Percentiles rank a stretch among this genome's conserved stretches.
Evolutionary conservation across 2,888 invertebrate genomes (phyloP).

Genomic region (Sialis lutaria): DNA sequence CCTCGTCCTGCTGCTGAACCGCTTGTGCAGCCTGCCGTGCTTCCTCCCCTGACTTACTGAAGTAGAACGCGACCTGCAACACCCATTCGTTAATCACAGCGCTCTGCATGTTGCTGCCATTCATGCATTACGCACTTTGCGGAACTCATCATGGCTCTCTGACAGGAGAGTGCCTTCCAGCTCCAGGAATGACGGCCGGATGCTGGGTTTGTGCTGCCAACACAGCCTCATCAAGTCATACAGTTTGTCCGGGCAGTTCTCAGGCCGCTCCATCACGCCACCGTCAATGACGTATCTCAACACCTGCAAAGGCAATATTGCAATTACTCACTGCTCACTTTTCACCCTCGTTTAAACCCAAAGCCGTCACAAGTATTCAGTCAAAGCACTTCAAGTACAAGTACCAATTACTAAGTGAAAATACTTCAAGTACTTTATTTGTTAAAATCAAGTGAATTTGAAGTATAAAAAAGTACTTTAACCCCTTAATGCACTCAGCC

Average conservation of each 20-base stretch:
- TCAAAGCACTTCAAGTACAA: no score
- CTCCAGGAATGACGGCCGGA: conserved; percentile 72
- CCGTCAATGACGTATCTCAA: conserved; percentile 78
- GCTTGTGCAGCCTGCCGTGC: conserved; percentile 18
- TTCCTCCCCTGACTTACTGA: conserved; percentile 35
- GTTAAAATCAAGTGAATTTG: no score
- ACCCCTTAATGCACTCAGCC: no score
- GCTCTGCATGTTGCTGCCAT: no score
- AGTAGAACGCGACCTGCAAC: conserved; percentile 42
- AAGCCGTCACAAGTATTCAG: no score
- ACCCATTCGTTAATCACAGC: not conserved
- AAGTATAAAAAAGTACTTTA: no score
- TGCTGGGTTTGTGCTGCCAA: conserved; percentile 70
- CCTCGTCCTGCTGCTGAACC: conserved; percentile 1
- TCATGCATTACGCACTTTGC: conserved; percentile 30
- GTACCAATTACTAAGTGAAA: no score
- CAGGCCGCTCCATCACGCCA: conserved; percentile 87
- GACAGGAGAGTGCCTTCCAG: conserved; percentile 58
- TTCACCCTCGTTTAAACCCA: no score
- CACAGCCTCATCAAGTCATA: conserved; percentile 83
- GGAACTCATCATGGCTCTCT: conserved; percentile 39
- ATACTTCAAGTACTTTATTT: no score
- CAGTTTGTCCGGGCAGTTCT: conserved; percentile 84
- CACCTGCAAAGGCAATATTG: conserved; percentile 20
- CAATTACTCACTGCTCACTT: no score